Percentiles rank a stretch among this genome's conserved stretches.
phyloP scores from a whole-genome alignment of 2,888 invertebrate species.

The Axea sp. region DNA sequence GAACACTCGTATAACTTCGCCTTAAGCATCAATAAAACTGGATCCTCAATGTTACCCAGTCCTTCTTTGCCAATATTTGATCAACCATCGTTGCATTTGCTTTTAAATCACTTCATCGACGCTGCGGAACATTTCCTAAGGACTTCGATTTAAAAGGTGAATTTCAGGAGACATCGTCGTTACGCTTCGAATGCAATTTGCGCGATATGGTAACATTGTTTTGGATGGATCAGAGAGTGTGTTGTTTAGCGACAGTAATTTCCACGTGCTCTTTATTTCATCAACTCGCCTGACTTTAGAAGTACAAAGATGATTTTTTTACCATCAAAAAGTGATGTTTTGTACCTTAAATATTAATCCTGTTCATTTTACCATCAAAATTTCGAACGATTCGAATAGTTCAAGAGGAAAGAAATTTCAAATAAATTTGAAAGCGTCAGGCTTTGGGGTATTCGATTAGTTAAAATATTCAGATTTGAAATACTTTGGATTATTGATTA shows the following conservation, averaged over 20 bases:
- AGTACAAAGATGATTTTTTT: too few relatives aligned
- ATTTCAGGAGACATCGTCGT: constrained; percentile 19
- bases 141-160: constrained; percentile 27
- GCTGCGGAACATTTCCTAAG: constrained; percentile 19
- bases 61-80: constrained; percentile 56
- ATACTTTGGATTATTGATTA: too few relatives aligned
- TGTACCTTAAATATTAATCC: too few relatives aligned
- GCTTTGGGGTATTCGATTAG: too few relatives aligned
- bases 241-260: not conserved
- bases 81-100: constrained; percentile 49
- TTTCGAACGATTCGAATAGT: too few relatives aligned
- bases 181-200: constrained; percentile 1
- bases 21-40: constrained; percentile 55
- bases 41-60: constrained; percentile 47
- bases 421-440: too few relatives aligned
- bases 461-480: too few relatives aligned
- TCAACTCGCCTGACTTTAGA: too few relatives aligned
- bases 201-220: constrained; percentile 10
- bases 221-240: not conserved
- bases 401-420: too few relatives aligned
- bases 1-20: constrained; percentile 51
- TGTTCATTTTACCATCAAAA: too few relatives aligned
- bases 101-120: constrained; percentile 47
- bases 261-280: not conserved
- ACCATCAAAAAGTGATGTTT: too few relatives aligned